These are phyloP conservation scores for Chaetura pelagica DNA, from an alignment of 2,113 vertebrate species.

Conservation along the genomic window DNA sequence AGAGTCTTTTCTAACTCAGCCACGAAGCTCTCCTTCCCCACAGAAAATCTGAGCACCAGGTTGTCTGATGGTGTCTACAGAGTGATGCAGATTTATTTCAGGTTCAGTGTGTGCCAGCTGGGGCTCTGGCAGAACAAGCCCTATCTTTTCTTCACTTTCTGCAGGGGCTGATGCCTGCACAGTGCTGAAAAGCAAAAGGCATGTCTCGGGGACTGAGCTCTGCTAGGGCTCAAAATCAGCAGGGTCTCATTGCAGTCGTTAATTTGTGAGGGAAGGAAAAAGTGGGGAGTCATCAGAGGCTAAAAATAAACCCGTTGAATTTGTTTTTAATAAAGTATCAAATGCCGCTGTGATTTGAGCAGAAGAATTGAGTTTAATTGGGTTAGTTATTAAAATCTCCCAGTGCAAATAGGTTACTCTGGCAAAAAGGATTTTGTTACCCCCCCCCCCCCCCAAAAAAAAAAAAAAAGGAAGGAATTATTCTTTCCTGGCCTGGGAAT, in stretches of 20 bases:
- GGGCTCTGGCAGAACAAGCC: slow-evolving; percentile 43
- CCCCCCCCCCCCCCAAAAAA: too few relatives aligned
- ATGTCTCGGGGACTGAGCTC: slow-evolving; percentile 1
- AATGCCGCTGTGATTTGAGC: slow-evolving; percentile 22
- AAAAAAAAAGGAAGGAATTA: background rate
- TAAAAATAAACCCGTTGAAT: slow-evolving; percentile 23
- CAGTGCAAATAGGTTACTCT: slow-evolving; percentile 45
- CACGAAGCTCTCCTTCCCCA: background rate
- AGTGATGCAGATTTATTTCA: slow-evolving; percentile 45
- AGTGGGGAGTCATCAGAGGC: background rate
- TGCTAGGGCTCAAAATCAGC: slow-evolving; percentile 15
- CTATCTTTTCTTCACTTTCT: slow-evolving; percentile 24
- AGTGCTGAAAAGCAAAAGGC: background rate
- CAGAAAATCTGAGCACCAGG: background rate
- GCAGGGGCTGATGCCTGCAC: background rate
- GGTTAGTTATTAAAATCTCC: slow-evolving; percentile 61
- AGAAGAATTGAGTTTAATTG: slow-evolving; percentile 57
- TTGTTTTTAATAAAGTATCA: slow-evolving; percentile 33
- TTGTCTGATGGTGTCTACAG: slow-evolving; percentile 46
- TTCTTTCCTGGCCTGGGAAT: background rate
- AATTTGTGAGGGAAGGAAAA: slow-evolving; percentile 11
- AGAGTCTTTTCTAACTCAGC: slow-evolving; percentile 16
- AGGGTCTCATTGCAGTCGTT: background rate
- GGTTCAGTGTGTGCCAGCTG: slow-evolving; percentile 54
- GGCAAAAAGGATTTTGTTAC: slow-evolving; percentile 22